Conservation (phyloP, 1,140 invertebrate genomes). For the Sycobia sp. region DNA sequence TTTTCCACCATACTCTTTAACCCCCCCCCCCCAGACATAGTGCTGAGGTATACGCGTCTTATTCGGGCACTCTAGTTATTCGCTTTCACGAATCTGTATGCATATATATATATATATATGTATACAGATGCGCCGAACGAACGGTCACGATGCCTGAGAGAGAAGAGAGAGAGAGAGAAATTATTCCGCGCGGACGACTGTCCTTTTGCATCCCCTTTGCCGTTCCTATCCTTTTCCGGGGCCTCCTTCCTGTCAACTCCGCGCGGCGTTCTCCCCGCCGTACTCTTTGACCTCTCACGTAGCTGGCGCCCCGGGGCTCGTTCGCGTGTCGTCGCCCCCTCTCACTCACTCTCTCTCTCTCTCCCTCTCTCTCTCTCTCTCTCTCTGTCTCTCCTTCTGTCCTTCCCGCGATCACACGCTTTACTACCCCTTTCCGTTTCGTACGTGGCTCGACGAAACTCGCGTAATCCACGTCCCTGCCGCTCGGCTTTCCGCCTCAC, state of each 20-base stretch:
- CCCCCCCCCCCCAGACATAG: too few relatives aligned
- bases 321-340: not conserved
- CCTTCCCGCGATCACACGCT: constrained; percentile 10
- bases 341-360: constrained; percentile 2
- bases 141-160: too few relatives aligned
- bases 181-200: constrained; percentile 17
- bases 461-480: constrained; percentile 10
- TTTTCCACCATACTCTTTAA: too few relatives aligned
- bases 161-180: too few relatives aligned
- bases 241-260: not conserved
- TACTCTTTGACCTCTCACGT: not conserved
- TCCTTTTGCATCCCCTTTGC: constrained; percentile 16
- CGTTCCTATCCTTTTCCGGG: constrained; percentile 9
- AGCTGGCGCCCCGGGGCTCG: too few relatives aligned
- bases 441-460: not conserved
- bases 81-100: too few relatives aligned
- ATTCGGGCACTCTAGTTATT: too few relatives aligned
- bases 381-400: constrained; percentile 5
- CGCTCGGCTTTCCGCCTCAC: not conserved
- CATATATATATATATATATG: too few relatives aligned
- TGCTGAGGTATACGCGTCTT: too few relatives aligned
- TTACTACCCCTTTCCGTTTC: not conserved
- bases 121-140: too few relatives aligned
- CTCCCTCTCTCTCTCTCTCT: not conserved
- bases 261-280: too few relatives aligned